Percentiles rank a stretch among this genome's conserved stretches.
Conservation (phyloP, 1,140 invertebrate species). For the Bombus sibiricus region DNA sequence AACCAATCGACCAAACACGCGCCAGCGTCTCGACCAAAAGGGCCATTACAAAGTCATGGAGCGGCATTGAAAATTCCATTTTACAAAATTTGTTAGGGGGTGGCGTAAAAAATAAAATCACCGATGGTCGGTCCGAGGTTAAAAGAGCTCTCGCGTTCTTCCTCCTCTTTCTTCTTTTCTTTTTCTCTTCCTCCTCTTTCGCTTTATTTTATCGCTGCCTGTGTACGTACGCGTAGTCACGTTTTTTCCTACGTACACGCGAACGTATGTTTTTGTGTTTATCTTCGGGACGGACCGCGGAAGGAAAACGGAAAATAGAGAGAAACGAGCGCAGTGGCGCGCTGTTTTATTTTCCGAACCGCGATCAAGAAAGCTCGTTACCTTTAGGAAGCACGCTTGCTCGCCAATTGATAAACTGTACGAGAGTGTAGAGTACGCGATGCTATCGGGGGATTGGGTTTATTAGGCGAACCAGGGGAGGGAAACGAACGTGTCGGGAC, state of each 20-base stretch:
- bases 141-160: background rate
- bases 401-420: conserved; percentile 29
- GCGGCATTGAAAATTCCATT: conserved; percentile 61
- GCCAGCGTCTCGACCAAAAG: conserved; percentile 16
- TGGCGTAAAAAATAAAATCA: conserved; percentile 45
- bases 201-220: background rate
- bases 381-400: conserved; percentile 30
- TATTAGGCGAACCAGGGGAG: conserved; percentile 14
- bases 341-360: conserved; percentile 54
- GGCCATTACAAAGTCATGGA: conserved; percentile 56
- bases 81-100: conserved; percentile 57
- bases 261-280: background rate
- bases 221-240: no score
- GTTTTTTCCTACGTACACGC: background rate
- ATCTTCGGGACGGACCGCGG: background rate
- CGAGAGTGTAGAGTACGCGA: no score
- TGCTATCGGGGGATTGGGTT: no score
- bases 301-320: conserved; percentile 1
- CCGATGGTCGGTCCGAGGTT: background rate
- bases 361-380: conserved; percentile 64
- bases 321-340: conserved; percentile 11
- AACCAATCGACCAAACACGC: conserved; percentile 45
- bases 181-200: background rate
- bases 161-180: background rate
- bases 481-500: conserved; percentile 41